Evolutionary conservation across 2,113 vertebrate genomes (phyloP).

Genomic region (Eulemur rufifrons): DNA sequence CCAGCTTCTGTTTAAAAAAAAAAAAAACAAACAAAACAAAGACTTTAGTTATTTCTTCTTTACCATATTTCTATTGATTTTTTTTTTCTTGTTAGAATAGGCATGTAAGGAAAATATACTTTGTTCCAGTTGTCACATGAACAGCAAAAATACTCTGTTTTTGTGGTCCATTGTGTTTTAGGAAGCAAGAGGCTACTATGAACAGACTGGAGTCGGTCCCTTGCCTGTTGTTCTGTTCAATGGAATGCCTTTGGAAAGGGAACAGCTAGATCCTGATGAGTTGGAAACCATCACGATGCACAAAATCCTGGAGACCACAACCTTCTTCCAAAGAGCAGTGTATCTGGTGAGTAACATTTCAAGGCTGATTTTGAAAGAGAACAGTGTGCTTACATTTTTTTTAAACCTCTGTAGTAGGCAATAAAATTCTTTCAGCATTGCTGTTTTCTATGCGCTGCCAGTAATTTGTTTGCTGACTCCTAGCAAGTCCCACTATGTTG

Average conservation of each 20-base stretch:
- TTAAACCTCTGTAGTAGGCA: background rate
- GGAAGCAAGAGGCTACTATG: slow-evolving; percentile 92
- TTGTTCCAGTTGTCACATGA: background rate
- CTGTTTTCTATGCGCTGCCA: background rate
- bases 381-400: background rate
- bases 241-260: slow-evolving; percentile 93
- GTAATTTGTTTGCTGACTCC: background rate
- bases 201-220: slow-evolving; percentile 94
- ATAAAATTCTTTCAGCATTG: background rate
- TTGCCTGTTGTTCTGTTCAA: slow-evolving; percentile 96
- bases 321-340: slow-evolving; percentile 94
- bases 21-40: background rate
- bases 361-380: slow-evolving; percentile 20
- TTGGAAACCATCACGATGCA: slow-evolving; percentile 97
- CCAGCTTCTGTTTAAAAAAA: too few relatives aligned
- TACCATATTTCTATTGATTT: background rate
- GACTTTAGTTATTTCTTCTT: background rate
- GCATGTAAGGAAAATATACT: background rate
- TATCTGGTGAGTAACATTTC: slow-evolving; percentile 91
- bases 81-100: background rate
- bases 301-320: slow-evolving; percentile 97
- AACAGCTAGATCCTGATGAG: slow-evolving; percentile 97
- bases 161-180: slow-evolving; percentile 77
- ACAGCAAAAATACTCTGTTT: background rate
- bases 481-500: background rate